These are phyloP conservation scores for Junonia oenone DNA, from an alignment of 2,888 invertebrate species.

Conservation along the genomic window DNA sequence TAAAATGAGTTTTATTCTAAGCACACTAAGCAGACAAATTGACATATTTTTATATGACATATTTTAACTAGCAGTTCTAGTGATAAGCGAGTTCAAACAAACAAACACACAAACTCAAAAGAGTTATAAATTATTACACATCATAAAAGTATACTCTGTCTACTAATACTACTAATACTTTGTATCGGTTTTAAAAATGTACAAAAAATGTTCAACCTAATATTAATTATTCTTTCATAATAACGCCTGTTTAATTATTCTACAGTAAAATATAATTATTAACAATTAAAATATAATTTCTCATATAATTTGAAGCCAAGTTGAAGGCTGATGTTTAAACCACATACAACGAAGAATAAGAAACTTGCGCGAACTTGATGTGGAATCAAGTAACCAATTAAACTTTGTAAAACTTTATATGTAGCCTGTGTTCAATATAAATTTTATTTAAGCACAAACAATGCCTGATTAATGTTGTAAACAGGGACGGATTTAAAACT, in stretches of 20 bases:
- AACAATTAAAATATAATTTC: neutral
- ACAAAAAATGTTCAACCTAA: no score
- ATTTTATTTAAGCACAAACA: neutral
- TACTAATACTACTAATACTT: no score
- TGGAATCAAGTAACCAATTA: conserved; percentile 1
- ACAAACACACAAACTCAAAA: no score
- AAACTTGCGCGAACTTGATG: neutral
- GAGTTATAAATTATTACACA: no score
- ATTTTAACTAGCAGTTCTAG: no score
- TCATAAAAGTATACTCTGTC: no score
- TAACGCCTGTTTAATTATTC: neutral
- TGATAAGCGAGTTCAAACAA: no score
- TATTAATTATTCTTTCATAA: neutral
- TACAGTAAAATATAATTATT: no score
- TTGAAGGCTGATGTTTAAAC: neutral
- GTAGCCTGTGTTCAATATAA: neutral
- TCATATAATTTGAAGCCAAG: neutral
- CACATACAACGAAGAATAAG: neutral
- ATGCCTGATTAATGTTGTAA: neutral
- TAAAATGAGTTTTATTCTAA: no score
- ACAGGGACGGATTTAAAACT: neutral
- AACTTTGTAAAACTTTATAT: neutral
- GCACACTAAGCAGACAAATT: no score
- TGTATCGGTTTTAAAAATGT: no score
- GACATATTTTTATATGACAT: no score